A percentile compares a stretch with the other conserved stretches of the same genome.
Evolutionary conservation across 2,113 vertebrate genomes (phyloP).

Genomic region (Haemorhous mexicanus): DNA sequence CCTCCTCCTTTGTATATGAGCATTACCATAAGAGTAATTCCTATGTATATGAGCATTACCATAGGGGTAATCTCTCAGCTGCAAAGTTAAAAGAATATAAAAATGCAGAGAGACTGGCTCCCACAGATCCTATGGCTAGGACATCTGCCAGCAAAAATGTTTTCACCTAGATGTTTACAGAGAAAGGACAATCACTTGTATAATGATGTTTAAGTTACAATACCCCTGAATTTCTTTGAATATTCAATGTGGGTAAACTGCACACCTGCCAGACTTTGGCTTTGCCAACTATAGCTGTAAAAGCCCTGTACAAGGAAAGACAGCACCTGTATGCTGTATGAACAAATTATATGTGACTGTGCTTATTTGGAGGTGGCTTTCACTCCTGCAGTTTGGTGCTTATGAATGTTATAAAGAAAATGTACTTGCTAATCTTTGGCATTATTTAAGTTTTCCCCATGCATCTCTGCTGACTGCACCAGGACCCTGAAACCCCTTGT

Average conservation of each 20-base stretch:
- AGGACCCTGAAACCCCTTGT: background rate
- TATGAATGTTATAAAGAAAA: background rate
- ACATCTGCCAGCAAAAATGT: background rate
- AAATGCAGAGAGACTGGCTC: background rate
- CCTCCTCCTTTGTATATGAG: background rate
- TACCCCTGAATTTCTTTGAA: background rate
- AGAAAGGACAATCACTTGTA: background rate
- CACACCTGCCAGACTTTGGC: background rate
- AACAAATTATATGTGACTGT: background rate
- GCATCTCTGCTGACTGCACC: background rate
- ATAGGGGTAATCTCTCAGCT: background rate
- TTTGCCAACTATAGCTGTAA: background rate
- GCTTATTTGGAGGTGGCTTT: background rate
- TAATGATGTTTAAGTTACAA: background rate
- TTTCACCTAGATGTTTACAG: background rate
- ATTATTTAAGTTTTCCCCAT: background rate
- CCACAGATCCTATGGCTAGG: background rate
- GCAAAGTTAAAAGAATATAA: background rate
- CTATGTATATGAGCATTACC: background rate
- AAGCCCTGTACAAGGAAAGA: background rate
- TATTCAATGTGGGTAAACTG: background rate
- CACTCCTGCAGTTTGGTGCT: background rate
- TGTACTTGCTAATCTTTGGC: background rate
- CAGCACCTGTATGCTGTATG: background rate
- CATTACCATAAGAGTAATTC: background rate